phyloP scores from a whole-genome alignment of 1,140 invertebrate genomes.

The Halyomorpha halys region DNA sequence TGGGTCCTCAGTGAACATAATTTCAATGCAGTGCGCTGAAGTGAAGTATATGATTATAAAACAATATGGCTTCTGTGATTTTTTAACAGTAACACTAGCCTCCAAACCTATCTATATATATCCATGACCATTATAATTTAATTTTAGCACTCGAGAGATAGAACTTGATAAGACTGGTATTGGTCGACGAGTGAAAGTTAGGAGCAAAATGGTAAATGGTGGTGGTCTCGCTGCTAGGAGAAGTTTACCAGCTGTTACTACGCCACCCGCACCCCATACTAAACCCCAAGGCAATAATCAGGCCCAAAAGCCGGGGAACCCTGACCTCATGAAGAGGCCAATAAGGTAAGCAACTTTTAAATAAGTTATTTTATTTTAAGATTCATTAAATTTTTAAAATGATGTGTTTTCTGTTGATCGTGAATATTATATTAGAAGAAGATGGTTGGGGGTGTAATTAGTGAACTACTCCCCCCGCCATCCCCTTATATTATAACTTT shows the following conservation, averaged over 20 bases:
- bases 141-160: slow-evolving; percentile 75
- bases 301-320: slow-evolving; percentile 35
- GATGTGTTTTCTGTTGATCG: no score
- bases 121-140: slow-evolving; percentile 19
- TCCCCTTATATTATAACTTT: no score
- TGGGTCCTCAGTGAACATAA: no score
- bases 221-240: slow-evolving; percentile 29
- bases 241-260: slow-evolving; percentile 17
- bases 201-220: neutral
- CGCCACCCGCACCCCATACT: slow-evolving; percentile 24
- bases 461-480: no score
- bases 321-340: slow-evolving; percentile 56
- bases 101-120: neutral
- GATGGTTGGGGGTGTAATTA: no score
- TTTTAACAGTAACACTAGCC: neutral
- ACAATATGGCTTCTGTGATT: neutral
- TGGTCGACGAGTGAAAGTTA: slow-evolving; percentile 28
- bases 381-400: no score
- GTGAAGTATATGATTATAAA: no score
- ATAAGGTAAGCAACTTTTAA: slow-evolving; percentile 49
- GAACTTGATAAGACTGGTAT: slow-evolving; percentile 75
- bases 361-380: no score
- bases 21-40: no score
- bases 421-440: no score
- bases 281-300: slow-evolving; percentile 31